Conservation (phyloP, 2,888 invertebrate genomes). For the Andrena chrysosceles region DNA sequence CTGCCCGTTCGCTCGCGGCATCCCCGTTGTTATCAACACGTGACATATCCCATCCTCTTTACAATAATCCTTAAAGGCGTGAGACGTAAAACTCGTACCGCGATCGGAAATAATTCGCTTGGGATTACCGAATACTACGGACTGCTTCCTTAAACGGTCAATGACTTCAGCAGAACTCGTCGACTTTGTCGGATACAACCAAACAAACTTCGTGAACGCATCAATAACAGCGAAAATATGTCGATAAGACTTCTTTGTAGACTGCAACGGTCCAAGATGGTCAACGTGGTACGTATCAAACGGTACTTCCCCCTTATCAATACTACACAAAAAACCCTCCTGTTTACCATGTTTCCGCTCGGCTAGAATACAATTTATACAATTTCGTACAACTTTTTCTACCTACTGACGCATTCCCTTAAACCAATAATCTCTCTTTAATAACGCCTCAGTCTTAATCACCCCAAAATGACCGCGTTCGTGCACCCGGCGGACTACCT, state of each 20-base stretch:
- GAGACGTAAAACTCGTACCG: neutral
- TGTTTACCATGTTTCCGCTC: slow-evolving; percentile 6
- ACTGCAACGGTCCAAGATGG: slow-evolving; percentile 11
- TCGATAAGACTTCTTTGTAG: slow-evolving; percentile 5
- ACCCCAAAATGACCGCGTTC: slow-evolving; percentile 4
- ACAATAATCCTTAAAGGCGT: neutral
- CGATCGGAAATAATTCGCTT: neutral
- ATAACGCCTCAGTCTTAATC: neutral
- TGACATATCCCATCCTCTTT: neutral
- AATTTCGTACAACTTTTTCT: neutral
- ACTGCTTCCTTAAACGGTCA: no score
- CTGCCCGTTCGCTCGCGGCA: neutral
- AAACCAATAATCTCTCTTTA: neutral
- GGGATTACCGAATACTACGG: no score
- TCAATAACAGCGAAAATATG: slow-evolving; percentile 3
- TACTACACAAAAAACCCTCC: neutral
- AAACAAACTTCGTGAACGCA: slow-evolving; percentile 16
- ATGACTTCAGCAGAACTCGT: neutral
- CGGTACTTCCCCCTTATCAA: neutral
- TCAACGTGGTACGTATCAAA: slow-evolving; percentile 1
- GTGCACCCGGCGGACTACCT: slow-evolving; percentile 7
- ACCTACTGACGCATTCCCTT: neutral
- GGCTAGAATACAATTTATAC: slow-evolving; percentile 8
- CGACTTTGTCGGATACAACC: slow-evolving; percentile 13
- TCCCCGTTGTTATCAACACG: neutral